phyloP scores from a whole-genome alignment of 2,888 invertebrate genomes.

The Hyposoter dolosus region DNA sequence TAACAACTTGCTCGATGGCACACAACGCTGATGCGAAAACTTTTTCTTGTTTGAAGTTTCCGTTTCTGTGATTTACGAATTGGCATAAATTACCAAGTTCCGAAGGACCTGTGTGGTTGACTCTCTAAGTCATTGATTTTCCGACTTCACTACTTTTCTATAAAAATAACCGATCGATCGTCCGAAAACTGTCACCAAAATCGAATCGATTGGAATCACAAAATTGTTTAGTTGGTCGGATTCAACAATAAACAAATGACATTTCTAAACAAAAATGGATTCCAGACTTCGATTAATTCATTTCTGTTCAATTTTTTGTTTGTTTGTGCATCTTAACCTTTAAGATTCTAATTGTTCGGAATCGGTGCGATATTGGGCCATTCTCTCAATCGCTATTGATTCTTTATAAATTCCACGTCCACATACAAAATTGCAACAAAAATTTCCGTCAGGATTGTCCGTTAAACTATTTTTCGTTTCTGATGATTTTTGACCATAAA shows the following conservation, averaged over 20 bases:
- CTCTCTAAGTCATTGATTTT: not conserved
- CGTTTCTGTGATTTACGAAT: not conserved
- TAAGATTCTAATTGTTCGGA: no score
- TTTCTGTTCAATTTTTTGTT: no score
- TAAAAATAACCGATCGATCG: no score
- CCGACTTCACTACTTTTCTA: no score
- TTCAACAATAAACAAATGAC: no score
- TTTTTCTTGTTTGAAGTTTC: not conserved
- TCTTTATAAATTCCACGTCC: not conserved
- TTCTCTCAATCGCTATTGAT: not conserved
- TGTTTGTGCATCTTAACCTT: no score
- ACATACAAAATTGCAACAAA: not conserved
- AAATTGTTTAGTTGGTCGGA: no score
- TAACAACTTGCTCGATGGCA: not conserved
- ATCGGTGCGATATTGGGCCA: not conserved
- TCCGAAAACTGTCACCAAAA: no score
- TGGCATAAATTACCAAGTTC: not conserved
- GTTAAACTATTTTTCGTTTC: not conserved
- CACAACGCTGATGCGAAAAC: not conserved
- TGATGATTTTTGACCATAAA: not conserved
- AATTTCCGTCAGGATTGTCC: not conserved
- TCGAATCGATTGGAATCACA: no score
- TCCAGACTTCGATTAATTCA: no score
- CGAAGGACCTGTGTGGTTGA: not conserved
- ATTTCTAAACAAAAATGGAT: no score